Percentiles rank a stretch among this genome's conserved stretches.
phyloP scores from a whole-genome alignment of 2,113 vertebrate species.

The Ceyx cyanopectus region DNA sequence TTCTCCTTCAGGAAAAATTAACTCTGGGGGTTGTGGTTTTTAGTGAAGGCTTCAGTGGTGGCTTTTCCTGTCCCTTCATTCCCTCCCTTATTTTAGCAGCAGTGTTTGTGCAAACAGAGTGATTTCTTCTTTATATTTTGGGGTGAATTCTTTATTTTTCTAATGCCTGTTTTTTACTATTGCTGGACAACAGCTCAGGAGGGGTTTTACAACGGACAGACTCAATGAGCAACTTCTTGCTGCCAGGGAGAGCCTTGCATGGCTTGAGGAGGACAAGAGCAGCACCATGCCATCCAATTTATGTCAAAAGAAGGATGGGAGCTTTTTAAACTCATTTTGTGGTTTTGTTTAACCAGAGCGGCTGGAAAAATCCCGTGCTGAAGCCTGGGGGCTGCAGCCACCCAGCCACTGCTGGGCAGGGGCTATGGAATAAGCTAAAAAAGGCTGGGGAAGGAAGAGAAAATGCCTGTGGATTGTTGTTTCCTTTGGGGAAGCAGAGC shows the following conservation, averaged over 20 bases:
- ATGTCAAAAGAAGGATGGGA: not conserved
- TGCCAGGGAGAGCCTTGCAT: not conserved
- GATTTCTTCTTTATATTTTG: not conserved
- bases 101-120: not conserved
- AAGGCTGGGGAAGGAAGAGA: not conserved
- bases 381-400: not conserved
- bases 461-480: not conserved
- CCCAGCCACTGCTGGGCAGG: accelerated
- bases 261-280: not conserved
- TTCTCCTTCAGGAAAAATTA: not conserved
- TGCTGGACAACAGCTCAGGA: not conserved
- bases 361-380: not conserved
- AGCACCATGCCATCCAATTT: accelerated
- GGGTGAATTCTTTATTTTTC: not conserved
- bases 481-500: not conserved
- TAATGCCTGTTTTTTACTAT: not conserved
- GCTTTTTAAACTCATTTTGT: not conserved
- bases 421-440: not conserved
- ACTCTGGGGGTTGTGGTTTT: not conserved
- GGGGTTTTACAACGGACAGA: not conserved
- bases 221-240: not conserved
- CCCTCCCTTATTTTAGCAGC: not conserved
- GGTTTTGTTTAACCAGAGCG: not conserved
- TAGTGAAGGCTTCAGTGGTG: not conserved
- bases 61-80: not conserved